Evolutionary conservation across 2,113 vertebrate species (phyloP).

Genomic region (Amazona vittata): DNA sequence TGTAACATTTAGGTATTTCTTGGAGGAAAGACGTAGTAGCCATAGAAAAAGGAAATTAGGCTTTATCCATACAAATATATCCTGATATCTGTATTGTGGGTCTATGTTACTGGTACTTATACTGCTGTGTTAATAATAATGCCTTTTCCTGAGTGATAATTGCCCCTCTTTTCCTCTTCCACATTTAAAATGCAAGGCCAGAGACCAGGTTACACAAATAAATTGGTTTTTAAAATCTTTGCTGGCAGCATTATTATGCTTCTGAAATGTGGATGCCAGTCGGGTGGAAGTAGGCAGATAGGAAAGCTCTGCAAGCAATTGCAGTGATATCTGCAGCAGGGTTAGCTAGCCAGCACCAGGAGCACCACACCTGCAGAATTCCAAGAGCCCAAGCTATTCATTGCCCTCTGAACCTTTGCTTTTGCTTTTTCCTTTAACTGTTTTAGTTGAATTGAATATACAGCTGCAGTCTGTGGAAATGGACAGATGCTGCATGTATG

Average conservation of each 20-base stretch:
- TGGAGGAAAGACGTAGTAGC: neutral
- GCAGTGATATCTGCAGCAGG: neutral
- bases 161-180: neutral
- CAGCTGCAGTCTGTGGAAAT: neutral
- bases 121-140: neutral
- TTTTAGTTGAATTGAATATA: neutral
- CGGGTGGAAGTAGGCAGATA: neutral
- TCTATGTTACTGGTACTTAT: neutral
- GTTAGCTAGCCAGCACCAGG: neutral
- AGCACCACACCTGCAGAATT: constrained; percentile 10
- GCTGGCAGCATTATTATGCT: neutral
- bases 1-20: neutral
- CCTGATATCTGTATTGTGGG: neutral
- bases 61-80: neutral
- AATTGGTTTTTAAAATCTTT: neutral
- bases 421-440: neutral
- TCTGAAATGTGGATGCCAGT: neutral
- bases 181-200: neutral
- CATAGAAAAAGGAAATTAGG: neutral
- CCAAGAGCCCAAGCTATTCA: neutral
- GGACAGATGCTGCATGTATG: neutral
- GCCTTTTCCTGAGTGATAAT: neutral
- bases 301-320: neutral
- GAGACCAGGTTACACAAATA: neutral
- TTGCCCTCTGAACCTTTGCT: neutral